Conservation (phyloP, 2,888 invertebrate genomes). For the Scelioninae gen. 2 region DNA sequence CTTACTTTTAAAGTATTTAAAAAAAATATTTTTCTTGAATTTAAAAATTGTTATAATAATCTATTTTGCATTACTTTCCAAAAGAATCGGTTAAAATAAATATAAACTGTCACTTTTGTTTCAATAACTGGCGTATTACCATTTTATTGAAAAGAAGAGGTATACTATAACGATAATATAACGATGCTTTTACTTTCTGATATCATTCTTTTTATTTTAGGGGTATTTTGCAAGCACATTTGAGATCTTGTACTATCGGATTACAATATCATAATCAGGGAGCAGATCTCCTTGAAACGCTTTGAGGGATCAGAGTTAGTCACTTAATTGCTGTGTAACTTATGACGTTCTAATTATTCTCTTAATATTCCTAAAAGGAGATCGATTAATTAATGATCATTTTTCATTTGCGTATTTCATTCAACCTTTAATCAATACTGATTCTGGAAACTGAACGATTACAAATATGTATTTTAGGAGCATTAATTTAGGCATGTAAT, state of each 20-base stretch:
- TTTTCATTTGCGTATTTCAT: too few relatives aligned
- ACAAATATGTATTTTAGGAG: too few relatives aligned
- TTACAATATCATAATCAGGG: slow-evolving; percentile 5
- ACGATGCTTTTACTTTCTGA: slow-evolving; percentile 5
- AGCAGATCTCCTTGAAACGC: background rate
- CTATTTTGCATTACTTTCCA: too few relatives aligned
- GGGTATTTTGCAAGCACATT: slow-evolving; percentile 7
- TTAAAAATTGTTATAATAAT: too few relatives aligned
- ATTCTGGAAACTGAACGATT: too few relatives aligned
- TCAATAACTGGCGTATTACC: slow-evolving; percentile 10
- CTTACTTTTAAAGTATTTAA: too few relatives aligned
- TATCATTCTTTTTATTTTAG: slow-evolving; percentile 7
- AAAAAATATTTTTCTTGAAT: too few relatives aligned
- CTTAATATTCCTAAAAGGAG: background rate
- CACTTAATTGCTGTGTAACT: background rate
- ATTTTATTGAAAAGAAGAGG: background rate
- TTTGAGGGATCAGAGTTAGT: background rate
- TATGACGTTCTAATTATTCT: too few relatives aligned
- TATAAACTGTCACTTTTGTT: background rate
- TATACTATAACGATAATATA: background rate
- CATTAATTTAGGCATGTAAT: too few relatives aligned
- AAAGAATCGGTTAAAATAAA: too few relatives aligned
- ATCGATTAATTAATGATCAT: too few relatives aligned
- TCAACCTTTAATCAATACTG: too few relatives aligned
- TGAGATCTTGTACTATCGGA: background rate